phyloP scores from a whole-genome alignment of 2,888 invertebrate genomes.

The Hylaea fasciaria region DNA sequence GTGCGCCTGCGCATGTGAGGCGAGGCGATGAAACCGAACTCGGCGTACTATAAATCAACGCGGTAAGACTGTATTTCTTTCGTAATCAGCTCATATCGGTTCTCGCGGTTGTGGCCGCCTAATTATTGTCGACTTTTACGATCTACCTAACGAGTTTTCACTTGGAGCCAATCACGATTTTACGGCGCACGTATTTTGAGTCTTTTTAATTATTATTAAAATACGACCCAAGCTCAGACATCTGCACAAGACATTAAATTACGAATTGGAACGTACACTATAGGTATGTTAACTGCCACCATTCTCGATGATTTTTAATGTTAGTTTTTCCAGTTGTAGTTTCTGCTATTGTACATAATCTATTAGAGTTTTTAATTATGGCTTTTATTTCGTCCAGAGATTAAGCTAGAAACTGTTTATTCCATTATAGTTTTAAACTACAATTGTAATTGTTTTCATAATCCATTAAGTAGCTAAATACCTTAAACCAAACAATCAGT shows the following conservation, averaged over 20 bases:
- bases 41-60: slow-evolving; percentile 78
- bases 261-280: slow-evolving; percentile 32
- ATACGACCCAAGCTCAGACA: slow-evolving; percentile 38
- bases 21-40: slow-evolving; percentile 71
- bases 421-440: too few species aligned
- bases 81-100: slow-evolving; percentile 83
- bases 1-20: slow-evolving; percentile 46
- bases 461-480: too few species aligned
- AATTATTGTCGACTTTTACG: slow-evolving; percentile 85
- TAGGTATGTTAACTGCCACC: slow-evolving; percentile 29
- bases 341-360: too few species aligned
- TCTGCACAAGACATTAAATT: slow-evolving; percentile 43
- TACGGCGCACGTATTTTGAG: slow-evolving; percentile 74
- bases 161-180: slow-evolving; percentile 83
- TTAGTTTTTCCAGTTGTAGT: not conserved
- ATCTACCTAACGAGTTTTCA: slow-evolving; percentile 82
- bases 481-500: too few species aligned
- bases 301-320: slow-evolving; percentile 33
- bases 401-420: too few species aligned
- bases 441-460: too few species aligned
- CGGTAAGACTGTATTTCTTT: slow-evolving; percentile 82
- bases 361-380: too few species aligned
- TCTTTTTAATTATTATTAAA: slow-evolving; percentile 72
- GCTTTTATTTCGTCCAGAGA: too few species aligned
- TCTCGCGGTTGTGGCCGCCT: slow-evolving; percentile 79